Evolutionary conservation across 1,140 invertebrate genomes (phyloP), one percentile per base, ranked within the genome.

Genomic region (Linepithema humile): DNA sequence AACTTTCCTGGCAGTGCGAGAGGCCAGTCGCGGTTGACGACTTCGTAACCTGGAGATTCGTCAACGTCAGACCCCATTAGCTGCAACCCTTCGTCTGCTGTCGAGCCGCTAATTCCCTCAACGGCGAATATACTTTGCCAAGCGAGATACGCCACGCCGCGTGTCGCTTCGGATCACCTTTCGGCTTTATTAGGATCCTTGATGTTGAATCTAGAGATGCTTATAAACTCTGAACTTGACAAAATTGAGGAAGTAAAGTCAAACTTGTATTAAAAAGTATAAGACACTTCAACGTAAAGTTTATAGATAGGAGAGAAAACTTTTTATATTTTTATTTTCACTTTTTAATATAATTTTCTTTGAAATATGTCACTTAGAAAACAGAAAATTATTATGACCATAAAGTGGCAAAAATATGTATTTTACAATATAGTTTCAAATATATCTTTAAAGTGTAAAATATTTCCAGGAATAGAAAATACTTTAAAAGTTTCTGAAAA

Each of bases 31-130:
- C 77, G 85, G 86, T 90, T 91, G 90, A 91, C 90, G 91, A 90
- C 90, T 90, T 89, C 75, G 88, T 86, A 92, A 92, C 91, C 89
- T 88, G 84, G 45, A 92, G 88, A 91, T 92, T 90, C 91, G 91
- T 92, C 92, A 92, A 91, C 69, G 90, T 92, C 91, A 88, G 90
- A 92, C 87, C 90, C 92, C 85, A 92, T 92, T 92, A 92, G 89
- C 89, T 75, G 72, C 74, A 88, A 82, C 88, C 88, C 86, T 82
- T 88, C 87, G 85, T 85, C 82, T 57, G 86, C 67, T 69, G 82
- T 89, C 85, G 83, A 73, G 85, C 82, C 80, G 90, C 77, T 92
- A 92, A 92, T 92, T 89, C 89, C 86, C 78, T 82, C 83, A 72
- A 55, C 60, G 29, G 53, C 32, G 64, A 67, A 72, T 82, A 40